Percentiles rank a stretch among this genome's conserved stretches.
Evolutionary conservation across 2,888 invertebrate genomes (phyloP).

Genomic region (Tipula confusa): DNA sequence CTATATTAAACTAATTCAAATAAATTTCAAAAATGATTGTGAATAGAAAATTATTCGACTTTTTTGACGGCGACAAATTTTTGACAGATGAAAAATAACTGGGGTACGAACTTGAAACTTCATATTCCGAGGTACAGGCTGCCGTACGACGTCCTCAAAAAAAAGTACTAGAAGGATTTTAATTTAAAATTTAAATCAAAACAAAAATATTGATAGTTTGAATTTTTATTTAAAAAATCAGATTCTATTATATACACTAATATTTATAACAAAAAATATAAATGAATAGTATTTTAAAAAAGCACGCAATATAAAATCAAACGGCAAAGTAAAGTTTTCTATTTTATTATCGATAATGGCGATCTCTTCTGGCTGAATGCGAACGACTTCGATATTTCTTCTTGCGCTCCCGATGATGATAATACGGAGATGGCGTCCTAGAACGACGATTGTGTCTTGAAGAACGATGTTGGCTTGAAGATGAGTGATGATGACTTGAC

Average conservation of each 20-base stretch:
- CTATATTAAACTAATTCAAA: neutral
- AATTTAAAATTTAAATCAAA: neutral
- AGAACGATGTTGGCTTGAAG: neutral
- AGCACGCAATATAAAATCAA: neutral
- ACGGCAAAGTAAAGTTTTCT: neutral
- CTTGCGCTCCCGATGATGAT: neutral
- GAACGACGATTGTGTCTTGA: neutral
- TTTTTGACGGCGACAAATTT: neutral
- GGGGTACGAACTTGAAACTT: neutral
- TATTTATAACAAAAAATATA: neutral
- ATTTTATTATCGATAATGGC: neutral
- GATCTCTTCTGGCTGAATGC: neutral
- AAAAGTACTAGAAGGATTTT: neutral
- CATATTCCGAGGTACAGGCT: neutral
- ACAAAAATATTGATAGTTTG: neutral
- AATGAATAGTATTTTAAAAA: neutral
- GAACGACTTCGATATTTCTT: neutral
- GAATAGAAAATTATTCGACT: neutral
- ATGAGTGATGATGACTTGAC: neutral
- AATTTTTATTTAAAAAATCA: neutral
- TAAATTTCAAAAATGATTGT: neutral
- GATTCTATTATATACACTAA: neutral
- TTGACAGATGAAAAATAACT: neutral
- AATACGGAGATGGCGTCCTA: neutral
- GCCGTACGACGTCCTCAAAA: neutral